Evolutionary conservation across 2,797 vertebrate species (phyloP).

Genomic region (Trichosurus vulpecula): DNA sequence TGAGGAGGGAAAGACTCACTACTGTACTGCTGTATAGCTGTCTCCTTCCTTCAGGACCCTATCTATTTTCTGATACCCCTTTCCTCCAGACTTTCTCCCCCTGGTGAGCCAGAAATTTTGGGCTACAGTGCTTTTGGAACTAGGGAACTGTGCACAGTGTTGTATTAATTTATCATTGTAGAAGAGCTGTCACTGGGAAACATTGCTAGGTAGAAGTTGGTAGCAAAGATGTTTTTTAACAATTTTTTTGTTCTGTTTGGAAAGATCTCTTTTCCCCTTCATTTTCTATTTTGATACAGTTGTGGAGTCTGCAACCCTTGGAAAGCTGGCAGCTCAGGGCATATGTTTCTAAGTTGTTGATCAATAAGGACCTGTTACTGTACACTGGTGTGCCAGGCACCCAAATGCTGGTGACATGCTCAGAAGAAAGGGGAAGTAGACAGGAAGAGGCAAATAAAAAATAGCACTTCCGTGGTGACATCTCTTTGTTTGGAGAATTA

Average conservation of each 20-base stretch:
- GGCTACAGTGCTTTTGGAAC: constrained; percentile 37
- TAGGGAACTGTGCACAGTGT: not conserved
- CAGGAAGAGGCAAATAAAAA: constrained; percentile 20
- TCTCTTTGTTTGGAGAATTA: constrained; percentile 46
- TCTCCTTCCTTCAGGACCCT: constrained; percentile 21
- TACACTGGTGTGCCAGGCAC: constrained; percentile 40
- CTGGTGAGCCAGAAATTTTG: constrained; percentile 35
- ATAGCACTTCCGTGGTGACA: not conserved
- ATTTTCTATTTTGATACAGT: not conserved
- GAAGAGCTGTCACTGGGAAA: constrained; percentile 3
- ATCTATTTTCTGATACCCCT: not conserved
- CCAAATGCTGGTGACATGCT: constrained; percentile 32
- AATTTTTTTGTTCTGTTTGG: constrained; percentile 38
- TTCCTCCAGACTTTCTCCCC: not conserved
- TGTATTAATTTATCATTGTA: not conserved
- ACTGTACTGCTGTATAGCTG: constrained; percentile 41
- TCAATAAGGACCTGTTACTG: constrained; percentile 17
- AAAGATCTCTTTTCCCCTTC: constrained; percentile 15
- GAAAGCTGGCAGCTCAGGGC: constrained; percentile 42
- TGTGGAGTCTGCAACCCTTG: constrained; percentile 28
- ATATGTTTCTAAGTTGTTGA: constrained; percentile 47
- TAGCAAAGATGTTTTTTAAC: constrained; percentile 50
- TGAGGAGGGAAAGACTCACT: constrained; percentile 17
- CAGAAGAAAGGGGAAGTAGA: constrained; percentile 4
- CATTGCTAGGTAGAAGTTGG: constrained; percentile 42